Percentiles rank a stretch among this genome's conserved stretches.
Evolutionary conservation across 2,888 invertebrate species (phyloP).

Genomic region (Myopa tessellatipennis): DNA sequence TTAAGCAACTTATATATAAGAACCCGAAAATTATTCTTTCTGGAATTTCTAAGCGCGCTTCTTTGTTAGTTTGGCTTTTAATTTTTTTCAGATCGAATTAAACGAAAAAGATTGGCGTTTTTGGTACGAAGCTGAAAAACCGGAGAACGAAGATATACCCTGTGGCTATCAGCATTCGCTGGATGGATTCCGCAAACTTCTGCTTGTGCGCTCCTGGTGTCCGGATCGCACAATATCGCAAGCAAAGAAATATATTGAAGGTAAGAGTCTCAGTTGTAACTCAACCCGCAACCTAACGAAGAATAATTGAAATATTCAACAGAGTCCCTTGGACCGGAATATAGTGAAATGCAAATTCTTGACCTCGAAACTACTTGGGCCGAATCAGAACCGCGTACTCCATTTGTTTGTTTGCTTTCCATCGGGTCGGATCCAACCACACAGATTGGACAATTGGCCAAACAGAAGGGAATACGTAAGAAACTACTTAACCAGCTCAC

Average conservation of each 20-base stretch:
- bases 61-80: neutral
- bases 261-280: slow-evolving; percentile 64
- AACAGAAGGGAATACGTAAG: slow-evolving; percentile 85
- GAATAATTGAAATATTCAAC: neutral
- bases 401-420: slow-evolving; percentile 91
- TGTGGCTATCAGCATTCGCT: slow-evolving; percentile 87
- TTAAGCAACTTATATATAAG: too few species aligned
- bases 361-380: slow-evolving; percentile 91
- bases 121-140: slow-evolving; percentile 94
- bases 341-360: slow-evolving; percentile 91
- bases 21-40: too few species aligned
- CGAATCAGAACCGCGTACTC: slow-evolving; percentile 89
- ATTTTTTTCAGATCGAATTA: slow-evolving; percentile 74
- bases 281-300: neutral
- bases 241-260: slow-evolving; percentile 89
- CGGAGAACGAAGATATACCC: slow-evolving; percentile 91
- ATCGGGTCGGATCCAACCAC: slow-evolving; percentile 98
- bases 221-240: slow-evolving; percentile 94
- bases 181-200: slow-evolving; percentile 88
- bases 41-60: neutral
- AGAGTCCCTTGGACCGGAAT: slow-evolving; percentile 87
- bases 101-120: slow-evolving; percentile 89
- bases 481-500: slow-evolving; percentile 40
- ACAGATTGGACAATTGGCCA: slow-evolving; percentile 88
- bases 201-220: slow-evolving; percentile 93